These are phyloP conservation scores for Hyperoplus lanceolatus DNA, from an alignment of 2,797 vertebrate species.

Conservation along the genomic window DNA sequence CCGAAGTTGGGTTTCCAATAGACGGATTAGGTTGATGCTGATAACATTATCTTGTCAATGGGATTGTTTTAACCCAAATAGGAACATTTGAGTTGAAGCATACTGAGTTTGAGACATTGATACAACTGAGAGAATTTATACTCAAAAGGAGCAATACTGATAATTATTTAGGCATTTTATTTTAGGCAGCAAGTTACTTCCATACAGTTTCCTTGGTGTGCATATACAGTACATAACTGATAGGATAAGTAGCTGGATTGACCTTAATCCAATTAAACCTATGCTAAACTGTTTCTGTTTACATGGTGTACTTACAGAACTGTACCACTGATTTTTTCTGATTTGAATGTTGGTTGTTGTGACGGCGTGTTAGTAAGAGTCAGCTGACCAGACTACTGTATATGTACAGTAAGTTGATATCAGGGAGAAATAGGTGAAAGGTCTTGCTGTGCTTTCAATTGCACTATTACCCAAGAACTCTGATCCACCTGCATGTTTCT, in stretches of 20 bases:
- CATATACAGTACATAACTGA: background rate
- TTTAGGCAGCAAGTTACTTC: background rate
- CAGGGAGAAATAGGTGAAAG: constrained; percentile 38
- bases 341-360: background rate
- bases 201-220: background rate
- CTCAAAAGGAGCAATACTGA: too few species aligned
- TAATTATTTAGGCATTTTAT: background rate
- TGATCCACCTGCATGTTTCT: background rate
- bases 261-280: background rate
- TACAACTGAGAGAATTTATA: too few species aligned
- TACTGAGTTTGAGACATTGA: too few species aligned
- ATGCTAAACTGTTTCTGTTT: background rate
- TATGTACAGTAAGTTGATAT: constrained; percentile 48
- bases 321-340: background rate
- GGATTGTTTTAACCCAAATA: background rate
- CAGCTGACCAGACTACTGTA: constrained; percentile 47
- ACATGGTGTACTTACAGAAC: background rate
- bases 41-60: background rate
- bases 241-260: background rate
- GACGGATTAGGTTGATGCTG: background rate
- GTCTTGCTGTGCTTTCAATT: constrained; percentile 13
- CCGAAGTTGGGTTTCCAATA: too few species aligned
- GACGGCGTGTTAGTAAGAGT: constrained; percentile 28
- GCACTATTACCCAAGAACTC: background rate
- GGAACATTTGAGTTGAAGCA: background rate